These are phyloP conservation scores for Caenorhabditis sulstoni DNA, from an alignment of 2,888 invertebrate species.

Conservation along the genomic window DNA sequence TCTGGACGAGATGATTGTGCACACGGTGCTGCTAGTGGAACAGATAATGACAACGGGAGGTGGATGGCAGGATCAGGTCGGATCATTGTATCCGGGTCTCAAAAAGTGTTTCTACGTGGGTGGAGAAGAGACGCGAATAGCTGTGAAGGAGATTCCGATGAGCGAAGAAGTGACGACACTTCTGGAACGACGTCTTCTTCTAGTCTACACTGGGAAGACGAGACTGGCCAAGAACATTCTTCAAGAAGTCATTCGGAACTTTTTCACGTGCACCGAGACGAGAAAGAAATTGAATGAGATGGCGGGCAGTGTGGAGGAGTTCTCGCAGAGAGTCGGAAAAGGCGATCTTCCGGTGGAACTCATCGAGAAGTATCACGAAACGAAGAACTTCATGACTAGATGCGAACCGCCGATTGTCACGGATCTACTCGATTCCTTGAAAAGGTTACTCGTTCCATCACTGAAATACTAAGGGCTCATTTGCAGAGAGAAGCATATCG, in stretches of 20 bases:
- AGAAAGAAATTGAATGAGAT: slow-evolving; percentile 37
- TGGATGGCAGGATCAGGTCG: slow-evolving; percentile 84
- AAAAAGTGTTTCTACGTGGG: slow-evolving; percentile 79
- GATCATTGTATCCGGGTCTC: slow-evolving; percentile 82
- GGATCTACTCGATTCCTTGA: slow-evolving; percentile 56
- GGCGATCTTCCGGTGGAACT: slow-evolving; percentile 63
- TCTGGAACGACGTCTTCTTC: slow-evolving; percentile 82
- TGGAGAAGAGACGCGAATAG: slow-evolving; percentile 66
- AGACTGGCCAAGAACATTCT: slow-evolving; percentile 83
- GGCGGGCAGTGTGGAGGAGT: slow-evolving; percentile 44
- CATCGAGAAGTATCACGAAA: slow-evolving; percentile 64
- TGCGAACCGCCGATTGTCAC: slow-evolving; percentile 70
- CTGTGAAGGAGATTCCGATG: slow-evolving; percentile 78
- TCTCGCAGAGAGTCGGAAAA: slow-evolving; percentile 47
- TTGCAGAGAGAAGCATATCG: slow-evolving; percentile 45
- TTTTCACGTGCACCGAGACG: slow-evolving; percentile 52
- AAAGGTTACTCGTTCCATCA: neutral
- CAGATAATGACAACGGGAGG: slow-evolving; percentile 84
- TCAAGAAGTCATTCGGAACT: slow-evolving; percentile 79
- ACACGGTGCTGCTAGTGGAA: slow-evolving; percentile 82
- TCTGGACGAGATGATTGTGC: slow-evolving; percentile 23
- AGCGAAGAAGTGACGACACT: slow-evolving; percentile 72
- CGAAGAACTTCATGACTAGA: slow-evolving; percentile 72
- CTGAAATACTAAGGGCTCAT: neutral
- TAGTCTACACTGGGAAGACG: slow-evolving; percentile 84